These are phyloP conservation scores for Leucophenga montana DNA, from an alignment of 2,888 invertebrate species.

Conservation along the genomic window DNA sequence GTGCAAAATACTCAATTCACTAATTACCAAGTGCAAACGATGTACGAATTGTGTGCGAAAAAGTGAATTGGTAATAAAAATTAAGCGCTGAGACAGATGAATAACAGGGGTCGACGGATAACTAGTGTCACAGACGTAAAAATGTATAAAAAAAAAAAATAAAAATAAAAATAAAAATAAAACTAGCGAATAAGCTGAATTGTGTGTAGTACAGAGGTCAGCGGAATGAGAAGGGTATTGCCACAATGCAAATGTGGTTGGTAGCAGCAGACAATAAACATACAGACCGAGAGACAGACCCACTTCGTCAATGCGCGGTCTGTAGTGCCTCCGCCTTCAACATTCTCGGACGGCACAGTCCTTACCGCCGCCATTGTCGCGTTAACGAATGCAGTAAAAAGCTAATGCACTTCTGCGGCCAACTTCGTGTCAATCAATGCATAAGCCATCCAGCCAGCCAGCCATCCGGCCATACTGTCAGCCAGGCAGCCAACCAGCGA, in stretches of 20 bases:
- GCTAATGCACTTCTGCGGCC: conserved; percentile 72
- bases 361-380: conserved; percentile 29
- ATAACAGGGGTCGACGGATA: not conserved
- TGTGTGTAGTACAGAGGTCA: not conserved
- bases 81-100: conserved; percentile 42
- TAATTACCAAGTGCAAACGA: not conserved
- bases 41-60: conserved; percentile 20
- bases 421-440: conserved; percentile 67
- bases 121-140: no score
- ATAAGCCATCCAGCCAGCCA: conserved; percentile 16
- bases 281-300: not conserved
- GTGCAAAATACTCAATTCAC: no score
- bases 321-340: not conserved
- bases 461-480: conserved; percentile 20
- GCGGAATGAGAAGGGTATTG: no score
- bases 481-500: conserved; percentile 6
- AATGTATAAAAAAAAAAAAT: not conserved
- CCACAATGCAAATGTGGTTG: no score
- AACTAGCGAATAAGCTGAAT: not conserved
- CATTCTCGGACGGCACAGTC: not conserved
- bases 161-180: not conserved
- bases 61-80: conserved; percentile 37
- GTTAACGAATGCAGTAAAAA: conserved; percentile 49
- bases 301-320: not conserved
- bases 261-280: not conserved